Evolutionary conservation across 2,113 vertebrate species (phyloP).

Genomic region (Alaudala cheleensis): DNA sequence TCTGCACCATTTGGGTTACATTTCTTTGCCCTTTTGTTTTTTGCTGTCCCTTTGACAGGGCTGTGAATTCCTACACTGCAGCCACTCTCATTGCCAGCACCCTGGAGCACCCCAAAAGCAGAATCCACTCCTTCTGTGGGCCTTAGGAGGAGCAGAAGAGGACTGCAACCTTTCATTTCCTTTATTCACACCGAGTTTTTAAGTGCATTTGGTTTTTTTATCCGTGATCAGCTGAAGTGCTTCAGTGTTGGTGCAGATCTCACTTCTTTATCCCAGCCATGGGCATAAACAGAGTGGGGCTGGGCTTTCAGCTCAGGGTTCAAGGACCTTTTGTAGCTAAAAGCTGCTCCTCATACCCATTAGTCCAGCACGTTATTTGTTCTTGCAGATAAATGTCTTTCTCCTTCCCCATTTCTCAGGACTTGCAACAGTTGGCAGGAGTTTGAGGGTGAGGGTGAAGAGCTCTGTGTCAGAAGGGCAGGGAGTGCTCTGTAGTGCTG

Average conservation of each 20-base stretch:
- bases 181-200: neutral
- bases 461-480: neutral
- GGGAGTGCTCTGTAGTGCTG: neutral
- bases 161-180: neutral
- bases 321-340: neutral
- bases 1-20: neutral
- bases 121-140: neutral
- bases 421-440: neutral
- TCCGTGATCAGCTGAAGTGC: neutral
- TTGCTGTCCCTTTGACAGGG: neutral
- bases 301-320: neutral
- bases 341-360: neutral
- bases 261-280: neutral
- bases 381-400: neutral
- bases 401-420: neutral
- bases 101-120: neutral
- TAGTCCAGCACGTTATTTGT: neutral
- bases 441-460: neutral
- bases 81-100: neutral
- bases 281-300: neutral
- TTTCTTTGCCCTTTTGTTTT: rapidly evolving
- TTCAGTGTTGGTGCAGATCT: neutral
- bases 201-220: neutral
- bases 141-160: neutral
- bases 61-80: neutral